Percentiles rank a stretch among this genome's conserved stretches.
phyloP scores from a whole-genome alignment of 2,888 invertebrate species.

The Corbicula japonica region DNA sequence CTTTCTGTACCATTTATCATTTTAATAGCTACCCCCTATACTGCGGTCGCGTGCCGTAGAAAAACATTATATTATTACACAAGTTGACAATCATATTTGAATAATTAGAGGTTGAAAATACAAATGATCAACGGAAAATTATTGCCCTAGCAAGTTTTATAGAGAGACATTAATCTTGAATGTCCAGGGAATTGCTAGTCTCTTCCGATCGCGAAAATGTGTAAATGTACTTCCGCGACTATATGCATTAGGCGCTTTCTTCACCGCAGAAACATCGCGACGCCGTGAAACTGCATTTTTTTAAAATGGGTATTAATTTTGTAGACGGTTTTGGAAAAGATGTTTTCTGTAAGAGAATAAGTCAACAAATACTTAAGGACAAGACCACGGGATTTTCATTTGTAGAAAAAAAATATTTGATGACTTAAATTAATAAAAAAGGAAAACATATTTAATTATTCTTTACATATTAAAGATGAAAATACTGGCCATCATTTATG shows the following conservation, averaged over 20 bases:
- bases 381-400: too few species aligned
- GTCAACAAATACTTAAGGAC: too few species aligned
- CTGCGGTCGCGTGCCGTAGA: slow-evolving; percentile 48
- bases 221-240: slow-evolving; percentile 29
- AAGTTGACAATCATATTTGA: slow-evolving; percentile 51
- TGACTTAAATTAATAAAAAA: too few species aligned
- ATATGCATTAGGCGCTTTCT: slow-evolving; percentile 18
- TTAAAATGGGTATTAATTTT: too few species aligned
- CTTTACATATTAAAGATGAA: too few species aligned
- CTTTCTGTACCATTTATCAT: slow-evolving; percentile 52
- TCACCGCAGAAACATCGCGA: slow-evolving; percentile 10
- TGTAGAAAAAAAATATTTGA: too few species aligned
- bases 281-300: too few species aligned
- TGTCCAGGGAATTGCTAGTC: slow-evolving; percentile 27
- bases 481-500: too few species aligned
- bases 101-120: slow-evolving; percentile 56
- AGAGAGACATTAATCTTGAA: slow-evolving; percentile 45
- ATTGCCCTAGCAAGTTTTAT: slow-evolving; percentile 28
- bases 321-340: too few species aligned
- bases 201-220: slow-evolving; percentile 1
- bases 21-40: slow-evolving; percentile 45
- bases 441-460: too few species aligned
- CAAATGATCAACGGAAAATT: slow-evolving; percentile 48
- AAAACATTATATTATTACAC: slow-evolving; percentile 56
- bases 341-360: too few species aligned